Percentiles rank a stretch among this genome's conserved stretches.
Evolutionary conservation across 2,113 vertebrate species (phyloP).

Genomic region (Procavia capensis): DNA sequence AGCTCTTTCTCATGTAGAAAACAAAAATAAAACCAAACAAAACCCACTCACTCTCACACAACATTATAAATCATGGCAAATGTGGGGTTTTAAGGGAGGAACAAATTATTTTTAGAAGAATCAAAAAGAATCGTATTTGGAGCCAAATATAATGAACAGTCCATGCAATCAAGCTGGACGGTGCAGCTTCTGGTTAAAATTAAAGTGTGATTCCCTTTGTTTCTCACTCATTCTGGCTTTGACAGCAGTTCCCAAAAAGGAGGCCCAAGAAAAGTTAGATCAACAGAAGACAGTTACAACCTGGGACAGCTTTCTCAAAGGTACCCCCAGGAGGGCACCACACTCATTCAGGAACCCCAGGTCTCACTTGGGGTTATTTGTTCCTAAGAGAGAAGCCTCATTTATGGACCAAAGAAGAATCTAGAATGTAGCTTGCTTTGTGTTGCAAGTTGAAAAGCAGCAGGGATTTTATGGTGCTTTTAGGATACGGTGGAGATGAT

Average conservation of each 20-base stretch:
- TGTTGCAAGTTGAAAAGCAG: not conserved
- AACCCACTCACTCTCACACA: not conserved
- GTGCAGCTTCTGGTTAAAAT: not conserved
- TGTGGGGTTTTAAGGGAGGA: not conserved
- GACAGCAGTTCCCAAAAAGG: not conserved
- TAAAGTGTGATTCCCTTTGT: rapidly evolving
- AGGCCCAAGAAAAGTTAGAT: rapidly evolving
- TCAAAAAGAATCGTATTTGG: not conserved
- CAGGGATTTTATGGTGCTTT: not conserved
- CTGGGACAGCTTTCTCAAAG: rapidly evolving
- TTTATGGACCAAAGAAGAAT: not conserved
- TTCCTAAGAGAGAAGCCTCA: not conserved
- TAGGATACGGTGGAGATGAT: not conserved
- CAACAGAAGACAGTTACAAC: rapidly evolving
- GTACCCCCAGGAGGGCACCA: not conserved
- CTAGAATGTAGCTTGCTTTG: not conserved
- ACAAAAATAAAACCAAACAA: not conserved
- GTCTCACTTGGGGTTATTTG: not conserved
- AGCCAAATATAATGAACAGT: not conserved
- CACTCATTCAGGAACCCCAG: rapidly evolving
- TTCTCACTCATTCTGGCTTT: not conserved
- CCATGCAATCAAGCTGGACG: rapidly evolving
- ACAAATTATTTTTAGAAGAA: not conserved
- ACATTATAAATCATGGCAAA: rapidly evolving
- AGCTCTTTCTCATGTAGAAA: not conserved